These are phyloP conservation scores for Masticophis lateralis DNA, from an alignment of 2,797 vertebrate species.

Conservation along the genomic window DNA sequence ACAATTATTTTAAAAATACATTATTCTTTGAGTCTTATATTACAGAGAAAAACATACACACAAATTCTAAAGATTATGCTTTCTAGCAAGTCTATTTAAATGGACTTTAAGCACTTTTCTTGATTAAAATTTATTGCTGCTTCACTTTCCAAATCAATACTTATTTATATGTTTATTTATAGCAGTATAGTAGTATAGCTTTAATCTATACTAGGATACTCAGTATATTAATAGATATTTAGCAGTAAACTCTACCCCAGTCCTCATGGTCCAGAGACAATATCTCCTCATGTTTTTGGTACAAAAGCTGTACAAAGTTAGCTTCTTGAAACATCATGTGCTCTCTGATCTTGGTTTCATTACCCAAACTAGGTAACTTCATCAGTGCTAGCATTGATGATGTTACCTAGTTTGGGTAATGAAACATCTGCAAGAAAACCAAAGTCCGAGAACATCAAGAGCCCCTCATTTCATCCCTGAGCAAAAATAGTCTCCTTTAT, in stretches of 20 bases:
- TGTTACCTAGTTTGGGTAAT: neutral
- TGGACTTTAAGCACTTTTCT: neutral
- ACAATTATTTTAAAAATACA: neutral
- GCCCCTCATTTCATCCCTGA: neutral
- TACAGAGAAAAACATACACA: neutral
- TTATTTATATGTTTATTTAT: neutral
- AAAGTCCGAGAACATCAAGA: neutral
- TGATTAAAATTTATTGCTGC: slow-evolving; percentile 6
- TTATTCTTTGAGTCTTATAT: neutral
- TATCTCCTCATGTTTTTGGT: neutral
- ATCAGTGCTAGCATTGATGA: neutral
- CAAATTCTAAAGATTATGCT: neutral
- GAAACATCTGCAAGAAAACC: neutral
- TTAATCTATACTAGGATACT: neutral
- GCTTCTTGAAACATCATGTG: neutral
- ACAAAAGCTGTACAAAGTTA: neutral
- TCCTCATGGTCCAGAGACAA: neutral
- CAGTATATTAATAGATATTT: neutral
- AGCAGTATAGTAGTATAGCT: neutral
- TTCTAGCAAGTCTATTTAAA: neutral
- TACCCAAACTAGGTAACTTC: too few relatives aligned
- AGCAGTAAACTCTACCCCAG: neutral
- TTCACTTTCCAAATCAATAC: slow-evolving; percentile 1
- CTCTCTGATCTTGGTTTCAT: too few relatives aligned
- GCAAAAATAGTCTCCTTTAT: neutral